Percentiles rank a stretch among this genome's conserved stretches.
Conservation (phyloP, 2,797 vertebrate genomes). For the Siniperca scherzeri region DNA sequence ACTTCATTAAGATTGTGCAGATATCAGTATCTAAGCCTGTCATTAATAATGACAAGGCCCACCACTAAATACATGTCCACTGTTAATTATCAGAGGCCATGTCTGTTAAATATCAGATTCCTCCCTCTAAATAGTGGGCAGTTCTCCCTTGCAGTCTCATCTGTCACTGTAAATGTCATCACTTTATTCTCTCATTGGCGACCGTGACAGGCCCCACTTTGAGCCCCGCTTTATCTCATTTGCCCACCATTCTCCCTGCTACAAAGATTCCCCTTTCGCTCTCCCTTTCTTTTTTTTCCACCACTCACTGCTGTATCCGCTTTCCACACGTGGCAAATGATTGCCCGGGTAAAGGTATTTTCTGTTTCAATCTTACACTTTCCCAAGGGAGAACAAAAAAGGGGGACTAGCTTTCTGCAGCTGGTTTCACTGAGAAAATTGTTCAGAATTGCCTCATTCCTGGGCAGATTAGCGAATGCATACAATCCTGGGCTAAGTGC, state of each 20-base stretch:
- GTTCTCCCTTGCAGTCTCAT: conserved; percentile 90
- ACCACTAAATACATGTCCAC: conserved; percentile 91
- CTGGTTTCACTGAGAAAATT: conserved; percentile 99
- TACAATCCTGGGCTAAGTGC: conserved; percentile 93
- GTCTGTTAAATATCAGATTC: conserved; percentile 98
- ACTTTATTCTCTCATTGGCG: conserved; percentile 91
- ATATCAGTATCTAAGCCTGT: conserved; percentile 82
- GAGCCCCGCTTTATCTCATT: conserved; percentile 78
- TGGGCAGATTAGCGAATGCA: conserved; percentile 99
- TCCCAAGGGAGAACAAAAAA: conserved; percentile 93
- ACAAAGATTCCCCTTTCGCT: conserved; percentile 88
- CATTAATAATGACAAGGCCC: conserved; percentile 89
- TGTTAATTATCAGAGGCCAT: conserved; percentile 93
- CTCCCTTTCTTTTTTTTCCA: conserved; percentile 42
- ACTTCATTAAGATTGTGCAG: conserved; percentile 91
- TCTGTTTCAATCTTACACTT: conserved; percentile 99
- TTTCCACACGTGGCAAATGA: conserved; percentile 98
- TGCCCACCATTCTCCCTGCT: conserved; percentile 90
- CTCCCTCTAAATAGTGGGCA: conserved; percentile 90
- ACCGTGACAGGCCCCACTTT: conserved; percentile 93
- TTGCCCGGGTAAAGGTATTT: conserved; percentile 97
- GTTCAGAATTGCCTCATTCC: conserved; percentile 99
- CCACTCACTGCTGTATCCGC: conserved; percentile 94
- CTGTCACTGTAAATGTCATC: conserved; percentile 98
- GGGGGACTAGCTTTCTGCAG: conserved; percentile 92